A percentile compares a stretch with the other conserved stretches of the same genome.
These are phyloP conservation scores for Aphrophora alni DNA, from an alignment of 2,888 invertebrate genomes.

Conservation along the genomic window DNA sequence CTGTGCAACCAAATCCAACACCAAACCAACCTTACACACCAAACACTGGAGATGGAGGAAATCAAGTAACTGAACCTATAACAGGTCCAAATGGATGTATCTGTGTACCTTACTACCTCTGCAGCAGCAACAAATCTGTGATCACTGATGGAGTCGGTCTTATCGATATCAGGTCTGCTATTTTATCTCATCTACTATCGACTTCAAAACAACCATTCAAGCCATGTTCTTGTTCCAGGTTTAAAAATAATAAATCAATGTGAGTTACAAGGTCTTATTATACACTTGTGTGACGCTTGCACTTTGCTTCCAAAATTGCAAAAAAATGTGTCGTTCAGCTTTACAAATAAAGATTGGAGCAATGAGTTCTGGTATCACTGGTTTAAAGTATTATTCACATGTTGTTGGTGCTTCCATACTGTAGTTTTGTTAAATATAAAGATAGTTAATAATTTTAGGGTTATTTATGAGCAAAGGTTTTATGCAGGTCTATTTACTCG, in stretches of 20 bases:
- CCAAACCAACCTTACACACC: neutral
- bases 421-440: neutral
- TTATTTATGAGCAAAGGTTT: too few relatives aligned
- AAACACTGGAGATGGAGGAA: neutral
- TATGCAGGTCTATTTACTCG: too few relatives aligned
- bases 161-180: slow-evolving; percentile 41
- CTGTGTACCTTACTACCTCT: slow-evolving; percentile 12
- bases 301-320: neutral
- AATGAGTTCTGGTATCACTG: neutral
- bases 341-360: neutral
- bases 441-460: too few relatives aligned
- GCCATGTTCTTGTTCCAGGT: slow-evolving; percentile 34
- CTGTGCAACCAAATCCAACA: neutral
- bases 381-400: neutral
- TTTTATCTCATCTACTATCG: neutral
- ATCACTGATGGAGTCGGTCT: neutral
- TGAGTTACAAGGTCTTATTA: neutral
- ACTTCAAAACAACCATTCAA: slow-evolving; percentile 48
- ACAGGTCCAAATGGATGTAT: neutral
- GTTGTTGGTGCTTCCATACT: neutral
- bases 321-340: neutral
- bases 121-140: slow-evolving; percentile 12
- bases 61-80: neutral
- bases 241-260: neutral
- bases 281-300: neutral